Evolutionary conservation across 2,113 vertebrate genomes (phyloP).

Genomic region (Martes martes): DNA sequence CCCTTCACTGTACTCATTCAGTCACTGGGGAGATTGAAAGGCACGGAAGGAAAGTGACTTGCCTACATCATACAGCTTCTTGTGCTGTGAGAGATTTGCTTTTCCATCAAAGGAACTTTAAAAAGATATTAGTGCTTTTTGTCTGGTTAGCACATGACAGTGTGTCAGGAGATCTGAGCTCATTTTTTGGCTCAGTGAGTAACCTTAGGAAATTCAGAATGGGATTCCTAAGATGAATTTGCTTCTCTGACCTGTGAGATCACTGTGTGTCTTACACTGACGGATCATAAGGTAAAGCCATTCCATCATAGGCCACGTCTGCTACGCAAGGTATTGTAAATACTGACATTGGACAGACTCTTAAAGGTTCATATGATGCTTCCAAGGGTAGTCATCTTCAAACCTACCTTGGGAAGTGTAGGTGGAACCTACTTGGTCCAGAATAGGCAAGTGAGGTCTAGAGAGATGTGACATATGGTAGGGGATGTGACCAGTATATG

Average conservation of each 20-base stretch:
- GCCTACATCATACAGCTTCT: background rate
- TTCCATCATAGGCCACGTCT: background rate
- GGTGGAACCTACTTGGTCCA: background rate
- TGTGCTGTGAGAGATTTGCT: background rate
- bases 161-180: background rate
- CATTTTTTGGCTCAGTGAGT: background rate
- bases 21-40: background rate
- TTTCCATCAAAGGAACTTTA: background rate
- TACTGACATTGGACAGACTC: background rate
- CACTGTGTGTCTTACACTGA: background rate
- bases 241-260: conserved; percentile 8
- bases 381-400: background rate
- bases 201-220: background rate
- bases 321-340: background rate
- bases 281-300: background rate
- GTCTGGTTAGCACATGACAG: background rate
- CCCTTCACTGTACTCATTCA: background rate
- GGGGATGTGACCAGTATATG: background rate
- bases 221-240: background rate
- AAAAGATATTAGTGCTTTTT: background rate
- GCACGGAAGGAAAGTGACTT: background rate
- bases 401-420: background rate
- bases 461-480: background rate
- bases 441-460: background rate
- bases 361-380: background rate